phyloP scores from a whole-genome alignment of 2,888 invertebrate genomes.

The Cotesia congregata region DNA sequence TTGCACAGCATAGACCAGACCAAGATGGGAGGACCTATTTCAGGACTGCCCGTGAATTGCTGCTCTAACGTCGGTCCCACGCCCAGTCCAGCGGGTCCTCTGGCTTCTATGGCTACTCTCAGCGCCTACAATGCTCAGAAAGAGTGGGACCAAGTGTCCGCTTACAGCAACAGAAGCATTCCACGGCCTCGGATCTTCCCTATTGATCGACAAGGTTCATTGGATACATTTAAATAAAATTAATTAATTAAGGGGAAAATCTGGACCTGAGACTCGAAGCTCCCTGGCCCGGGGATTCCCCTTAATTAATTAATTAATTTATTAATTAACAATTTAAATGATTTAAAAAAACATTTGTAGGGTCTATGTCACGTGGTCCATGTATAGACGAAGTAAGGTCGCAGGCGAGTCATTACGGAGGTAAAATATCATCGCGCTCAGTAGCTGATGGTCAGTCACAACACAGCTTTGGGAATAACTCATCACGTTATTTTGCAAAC shows the following conservation, averaged over 20 bases:
- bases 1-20: constrained; percentile 77
- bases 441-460: constrained; percentile 92
- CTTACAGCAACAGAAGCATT: constrained; percentile 91
- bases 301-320: not conserved
- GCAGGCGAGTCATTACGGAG: constrained; percentile 78
- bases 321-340: constrained; percentile 23
- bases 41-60: constrained; percentile 84
- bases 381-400: constrained; percentile 82
- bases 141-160: constrained; percentile 91
- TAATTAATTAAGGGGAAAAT: not conserved
- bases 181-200: constrained; percentile 89
- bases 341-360: constrained; percentile 47
- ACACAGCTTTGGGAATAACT: constrained; percentile 88
- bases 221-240: not conserved
- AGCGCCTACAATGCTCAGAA: constrained; percentile 89
- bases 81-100: constrained; percentile 83
- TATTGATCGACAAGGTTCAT: constrained; percentile 74
- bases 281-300: not conserved
- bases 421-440: constrained; percentile 76
- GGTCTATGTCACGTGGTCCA: constrained; percentile 70
- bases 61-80: constrained; percentile 81
- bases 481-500: constrained; percentile 80
- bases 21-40: constrained; percentile 78
- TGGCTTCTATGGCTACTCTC: constrained; percentile 86
- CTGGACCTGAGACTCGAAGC: too few relatives aligned